Conservation (phyloP, 2,888 invertebrate genomes). For the Omphaloscelis lunosa region DNA sequence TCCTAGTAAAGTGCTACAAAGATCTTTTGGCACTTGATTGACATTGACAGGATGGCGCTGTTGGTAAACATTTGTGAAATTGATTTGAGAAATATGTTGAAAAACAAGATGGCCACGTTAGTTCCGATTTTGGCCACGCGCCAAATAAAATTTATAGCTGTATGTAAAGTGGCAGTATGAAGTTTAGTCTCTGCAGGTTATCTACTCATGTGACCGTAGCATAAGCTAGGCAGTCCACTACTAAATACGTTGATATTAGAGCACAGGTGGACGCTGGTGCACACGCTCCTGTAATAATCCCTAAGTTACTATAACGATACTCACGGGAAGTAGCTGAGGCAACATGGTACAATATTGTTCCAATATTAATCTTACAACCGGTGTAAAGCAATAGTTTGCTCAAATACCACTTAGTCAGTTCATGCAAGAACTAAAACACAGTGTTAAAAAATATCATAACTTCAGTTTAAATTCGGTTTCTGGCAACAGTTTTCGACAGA, state of each 20-base stretch:
- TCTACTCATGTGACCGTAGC: background rate
- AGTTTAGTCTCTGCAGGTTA: background rate
- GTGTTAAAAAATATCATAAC: background rate
- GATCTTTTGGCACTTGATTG: background rate
- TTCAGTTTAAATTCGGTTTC: background rate
- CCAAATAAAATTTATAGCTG: background rate
- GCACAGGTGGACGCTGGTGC: slow-evolving; percentile 42
- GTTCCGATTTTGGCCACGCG: background rate
- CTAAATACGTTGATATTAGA: slow-evolving; percentile 26
- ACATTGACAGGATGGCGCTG: background rate
- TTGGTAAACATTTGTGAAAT: background rate
- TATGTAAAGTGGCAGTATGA: background rate
- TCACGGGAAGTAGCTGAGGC: slow-evolving; percentile 14
- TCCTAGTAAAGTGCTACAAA: background rate
- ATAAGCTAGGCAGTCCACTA: slow-evolving; percentile 3
- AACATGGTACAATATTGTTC: slow-evolving; percentile 20
- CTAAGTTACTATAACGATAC: slow-evolving; percentile 38
- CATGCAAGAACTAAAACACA: background rate
- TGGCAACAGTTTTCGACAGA: background rate
- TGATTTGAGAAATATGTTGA: background rate
- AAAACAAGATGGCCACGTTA: background rate
- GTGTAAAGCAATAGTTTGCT: background rate
- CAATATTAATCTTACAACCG: slow-evolving; percentile 42
- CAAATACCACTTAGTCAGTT: background rate
- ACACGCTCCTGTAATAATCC: slow-evolving; percentile 36